These are phyloP conservation scores for Mormoops blainvillei DNA, from an alignment of 2,113 vertebrate genomes.

Conservation along the genomic window DNA sequence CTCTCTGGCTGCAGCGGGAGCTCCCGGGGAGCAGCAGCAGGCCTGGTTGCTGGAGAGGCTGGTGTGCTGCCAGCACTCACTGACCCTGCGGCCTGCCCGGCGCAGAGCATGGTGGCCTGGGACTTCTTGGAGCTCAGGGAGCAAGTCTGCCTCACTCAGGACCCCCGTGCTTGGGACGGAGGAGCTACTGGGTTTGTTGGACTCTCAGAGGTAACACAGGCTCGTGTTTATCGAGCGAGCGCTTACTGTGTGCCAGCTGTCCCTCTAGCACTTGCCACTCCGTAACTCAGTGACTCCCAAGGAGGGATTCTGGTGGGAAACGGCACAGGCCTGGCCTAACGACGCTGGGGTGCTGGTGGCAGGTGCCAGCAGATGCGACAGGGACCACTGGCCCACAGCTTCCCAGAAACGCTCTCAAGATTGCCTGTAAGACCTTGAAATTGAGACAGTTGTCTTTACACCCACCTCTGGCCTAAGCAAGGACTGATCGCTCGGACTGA, in stretches of 20 bases:
- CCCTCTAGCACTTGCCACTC: background rate
- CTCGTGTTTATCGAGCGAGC: background rate
- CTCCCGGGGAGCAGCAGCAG: background rate
- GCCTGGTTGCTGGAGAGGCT: background rate
- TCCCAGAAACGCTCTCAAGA: background rate
- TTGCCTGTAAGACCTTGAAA: background rate
- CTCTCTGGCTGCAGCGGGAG: background rate
- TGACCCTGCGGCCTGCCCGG: background rate
- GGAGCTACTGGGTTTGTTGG: background rate
- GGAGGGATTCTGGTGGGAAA: background rate
- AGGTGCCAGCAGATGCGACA: background rate
- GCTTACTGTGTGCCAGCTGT: background rate
- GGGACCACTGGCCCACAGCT: background rate
- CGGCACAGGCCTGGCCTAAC: background rate
- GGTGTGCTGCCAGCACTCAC: rapidly evolving
- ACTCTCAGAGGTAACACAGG: background rate
- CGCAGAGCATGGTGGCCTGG: background rate
- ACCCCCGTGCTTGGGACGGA: background rate
- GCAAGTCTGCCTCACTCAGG: rapidly evolving
- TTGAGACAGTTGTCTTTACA: background rate
- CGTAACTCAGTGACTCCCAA: background rate
- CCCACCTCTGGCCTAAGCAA: background rate
- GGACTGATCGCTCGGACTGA: background rate
- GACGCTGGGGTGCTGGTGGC: background rate
- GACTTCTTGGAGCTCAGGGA: background rate